phyloP scores from a whole-genome alignment of 1,140 invertebrate genomes.

The Drosophila pandora region DNA sequence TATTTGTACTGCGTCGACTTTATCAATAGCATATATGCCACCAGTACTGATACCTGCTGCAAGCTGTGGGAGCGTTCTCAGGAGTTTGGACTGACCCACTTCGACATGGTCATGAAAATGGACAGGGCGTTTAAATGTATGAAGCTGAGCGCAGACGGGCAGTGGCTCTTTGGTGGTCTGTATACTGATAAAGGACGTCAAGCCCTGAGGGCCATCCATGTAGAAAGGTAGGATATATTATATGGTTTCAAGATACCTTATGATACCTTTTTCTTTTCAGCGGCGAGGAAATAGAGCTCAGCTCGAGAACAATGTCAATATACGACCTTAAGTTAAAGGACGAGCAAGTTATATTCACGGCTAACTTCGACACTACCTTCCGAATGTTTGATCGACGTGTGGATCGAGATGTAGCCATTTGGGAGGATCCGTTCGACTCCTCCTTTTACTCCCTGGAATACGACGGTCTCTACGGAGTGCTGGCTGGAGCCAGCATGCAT shows the following conservation, averaged over 20 bases:
- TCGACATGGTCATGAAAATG: constrained; percentile 56
- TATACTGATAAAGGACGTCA: constrained; percentile 52
- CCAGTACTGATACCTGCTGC: constrained; percentile 62
- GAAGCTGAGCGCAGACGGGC: constrained; percentile 56
- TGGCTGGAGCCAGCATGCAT: constrained; percentile 87
- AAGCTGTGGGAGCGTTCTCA: constrained; percentile 69
- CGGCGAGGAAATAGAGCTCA: constrained; percentile 55
- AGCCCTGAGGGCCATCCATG: constrained; percentile 68
- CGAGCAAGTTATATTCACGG: constrained; percentile 86
- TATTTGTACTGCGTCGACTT: constrained; percentile 74
- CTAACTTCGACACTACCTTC: constrained; percentile 88
- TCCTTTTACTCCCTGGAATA: constrained; percentile 88
- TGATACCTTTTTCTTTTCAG: constrained; percentile 15
- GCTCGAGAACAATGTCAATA: constrained; percentile 80
- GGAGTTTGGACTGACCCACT: constrained; percentile 69
- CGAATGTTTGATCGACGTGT: constrained; percentile 87
- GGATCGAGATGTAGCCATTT: constrained; percentile 85
- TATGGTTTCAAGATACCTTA: not conserved
- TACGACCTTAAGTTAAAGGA: constrained; percentile 88
- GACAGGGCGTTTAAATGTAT: constrained; percentile 62
- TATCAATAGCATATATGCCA: constrained; percentile 57
- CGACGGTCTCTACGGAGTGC: constrained; percentile 86
- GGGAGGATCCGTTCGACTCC: constrained; percentile 88
- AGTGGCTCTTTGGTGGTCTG: constrained; percentile 68
- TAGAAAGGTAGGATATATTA: constrained; percentile 63